phyloP scores from a whole-genome alignment of 2,113 vertebrate genomes.

The Cisticola juncidis region DNA sequence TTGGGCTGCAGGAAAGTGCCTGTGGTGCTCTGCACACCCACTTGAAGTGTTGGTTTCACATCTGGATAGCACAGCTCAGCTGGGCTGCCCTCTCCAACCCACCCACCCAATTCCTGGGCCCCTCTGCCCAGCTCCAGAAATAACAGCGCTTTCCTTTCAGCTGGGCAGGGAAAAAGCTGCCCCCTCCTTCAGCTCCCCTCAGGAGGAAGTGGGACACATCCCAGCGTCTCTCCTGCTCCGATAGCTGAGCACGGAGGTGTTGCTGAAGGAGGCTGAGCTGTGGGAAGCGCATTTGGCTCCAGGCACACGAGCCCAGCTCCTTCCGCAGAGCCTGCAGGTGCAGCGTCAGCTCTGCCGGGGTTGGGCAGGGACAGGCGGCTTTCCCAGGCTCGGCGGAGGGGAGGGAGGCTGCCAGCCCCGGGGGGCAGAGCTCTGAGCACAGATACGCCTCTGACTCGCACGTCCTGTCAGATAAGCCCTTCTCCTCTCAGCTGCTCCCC shows the following conservation, averaged over 20 bases:
- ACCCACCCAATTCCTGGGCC: fast-evolving
- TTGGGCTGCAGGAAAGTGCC: neutral
- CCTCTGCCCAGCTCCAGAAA: neutral
- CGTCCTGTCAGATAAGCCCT: neutral
- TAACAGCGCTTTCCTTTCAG: neutral
- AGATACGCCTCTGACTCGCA: fast-evolving
- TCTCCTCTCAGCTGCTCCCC: neutral
- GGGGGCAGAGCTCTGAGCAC: neutral
- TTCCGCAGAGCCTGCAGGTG: neutral
- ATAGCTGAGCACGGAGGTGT: neutral
- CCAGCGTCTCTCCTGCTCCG: neutral
- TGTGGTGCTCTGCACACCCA: fast-evolving
- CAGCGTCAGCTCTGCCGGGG: neutral
- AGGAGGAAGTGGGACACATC: neutral
- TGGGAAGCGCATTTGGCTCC: neutral
- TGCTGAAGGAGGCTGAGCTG: neutral
- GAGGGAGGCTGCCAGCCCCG: neutral
- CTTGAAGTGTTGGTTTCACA: neutral
- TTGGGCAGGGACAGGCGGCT: neutral
- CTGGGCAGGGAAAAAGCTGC: neutral
- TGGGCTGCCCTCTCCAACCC: neutral
- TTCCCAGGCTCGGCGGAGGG: neutral
- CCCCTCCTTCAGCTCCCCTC: neutral
- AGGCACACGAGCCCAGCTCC: neutral
- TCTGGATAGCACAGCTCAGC: neutral